Evolutionary conservation across 2,888 invertebrate species (phyloP), one percentile per base, ranked within the genome.

Genomic region (Gryllus longicercus): DNA sequence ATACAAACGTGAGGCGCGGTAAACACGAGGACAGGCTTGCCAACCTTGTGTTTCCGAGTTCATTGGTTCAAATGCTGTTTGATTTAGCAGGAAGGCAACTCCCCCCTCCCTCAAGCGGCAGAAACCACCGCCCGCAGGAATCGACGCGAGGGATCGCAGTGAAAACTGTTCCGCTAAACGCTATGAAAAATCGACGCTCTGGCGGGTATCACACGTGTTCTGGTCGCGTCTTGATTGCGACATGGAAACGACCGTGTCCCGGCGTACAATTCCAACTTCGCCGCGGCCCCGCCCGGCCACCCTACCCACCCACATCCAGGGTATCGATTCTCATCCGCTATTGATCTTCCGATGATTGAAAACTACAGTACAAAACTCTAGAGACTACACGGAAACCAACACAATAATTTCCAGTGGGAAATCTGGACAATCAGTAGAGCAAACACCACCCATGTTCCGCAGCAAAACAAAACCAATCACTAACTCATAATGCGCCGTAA

Each of bases 401-500:
- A 76, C 79, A 77, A 75, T 81, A 81, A 81, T 81, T 81, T 81
- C 81, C 81, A 79, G 50, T 76, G 81, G 81, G 81, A 81, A 81
- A 81, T 81, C 81, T 77, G 74, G 50, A 79, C 81, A 79, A 80
- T 80, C 80, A 78, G 80, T 77, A 38, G 51, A 51, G 38, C 80
- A 80, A 78, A 80, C 75, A 80, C 23, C 78, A n/a, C n/a, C 50
- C 50, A 50, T 77, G 77, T 77, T 50, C 18, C 50, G 49, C 77
- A 5, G 77, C 18, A 23, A 77, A 77, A 77, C 77, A 77, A 23
- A 77, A 77, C 77, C 49, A 77, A 77, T 77, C 77, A 77, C 23
- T 77, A 77, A 50, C 49, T 49, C 49, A 77, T 77, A 77, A 23
- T n/a, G 18, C 49, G 25, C 23, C 21, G 77, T 49, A 77, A 77